These are phyloP conservation scores for Caerostris extrusa DNA, from an alignment of 1,140 invertebrate genomes.

Conservation along the genomic window DNA sequence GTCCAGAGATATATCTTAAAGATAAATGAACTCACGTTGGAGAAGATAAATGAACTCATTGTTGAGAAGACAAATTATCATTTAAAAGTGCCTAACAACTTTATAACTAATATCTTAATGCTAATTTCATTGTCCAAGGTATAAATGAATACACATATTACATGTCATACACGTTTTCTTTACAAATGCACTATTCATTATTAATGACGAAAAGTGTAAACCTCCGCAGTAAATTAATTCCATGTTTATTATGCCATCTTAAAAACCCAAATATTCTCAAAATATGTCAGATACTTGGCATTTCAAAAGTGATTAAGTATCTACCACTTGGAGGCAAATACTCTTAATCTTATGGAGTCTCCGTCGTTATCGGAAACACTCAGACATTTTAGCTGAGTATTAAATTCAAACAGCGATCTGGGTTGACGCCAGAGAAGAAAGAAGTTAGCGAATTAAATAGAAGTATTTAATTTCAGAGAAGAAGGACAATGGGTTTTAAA, in stretches of 20 bases:
- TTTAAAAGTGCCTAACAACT: too few relatives aligned
- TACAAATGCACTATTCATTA: background rate
- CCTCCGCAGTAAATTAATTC: background rate
- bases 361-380: conserved; percentile 1
- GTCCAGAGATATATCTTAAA: too few relatives aligned
- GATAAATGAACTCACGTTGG: too few relatives aligned
- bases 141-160: too few relatives aligned
- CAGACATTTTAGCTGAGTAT: background rate
- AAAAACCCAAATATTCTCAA: background rate
- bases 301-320: background rate
- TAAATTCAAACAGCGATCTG: background rate
- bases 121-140: too few relatives aligned
- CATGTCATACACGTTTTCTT: too few relatives aligned
- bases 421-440: background rate
- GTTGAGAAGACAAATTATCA: too few relatives aligned
- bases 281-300: background rate
- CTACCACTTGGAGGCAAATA: background rate
- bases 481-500: background rate
- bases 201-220: background rate
- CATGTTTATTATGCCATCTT: background rate
- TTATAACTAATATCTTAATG: too few relatives aligned
- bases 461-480: background rate
- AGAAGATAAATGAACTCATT: too few relatives aligned
- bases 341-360: conserved; percentile 11
- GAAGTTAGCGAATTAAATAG: background rate